Percentiles rank a stretch among this genome's conserved stretches.
Evolutionary conservation across 2,113 vertebrate genomes (phyloP).

Genomic region (Coreoperca whiteheadi): DNA sequence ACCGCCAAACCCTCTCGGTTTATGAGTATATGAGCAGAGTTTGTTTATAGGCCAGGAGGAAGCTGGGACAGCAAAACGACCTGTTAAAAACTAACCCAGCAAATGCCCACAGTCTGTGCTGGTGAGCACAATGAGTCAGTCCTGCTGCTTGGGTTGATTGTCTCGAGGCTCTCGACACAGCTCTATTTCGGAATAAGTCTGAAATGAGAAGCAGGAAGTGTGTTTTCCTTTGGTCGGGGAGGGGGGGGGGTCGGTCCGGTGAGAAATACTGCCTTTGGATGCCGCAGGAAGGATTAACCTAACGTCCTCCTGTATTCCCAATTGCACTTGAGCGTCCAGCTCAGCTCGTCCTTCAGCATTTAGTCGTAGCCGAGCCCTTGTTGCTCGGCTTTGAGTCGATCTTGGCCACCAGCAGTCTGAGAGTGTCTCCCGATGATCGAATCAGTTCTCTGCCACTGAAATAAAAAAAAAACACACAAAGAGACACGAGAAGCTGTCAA

Average conservation of each 20-base stretch:
- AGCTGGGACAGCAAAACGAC: constrained; percentile 37
- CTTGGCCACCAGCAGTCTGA: constrained; percentile 83
- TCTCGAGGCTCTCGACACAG: constrained; percentile 16
- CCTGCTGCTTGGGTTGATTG: constrained; percentile 30
- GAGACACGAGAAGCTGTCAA: background rate
- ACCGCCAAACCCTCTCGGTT: constrained; percentile 3
- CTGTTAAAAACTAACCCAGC: constrained; percentile 27
- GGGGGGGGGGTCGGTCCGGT: background rate
- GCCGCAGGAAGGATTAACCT: constrained; percentile 1
- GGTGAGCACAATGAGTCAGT: constrained; percentile 1
- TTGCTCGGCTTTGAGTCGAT: constrained; percentile 55
- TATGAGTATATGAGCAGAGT: constrained; percentile 18
- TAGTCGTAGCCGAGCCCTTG: constrained; percentile 55
- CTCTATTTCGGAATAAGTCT: background rate
- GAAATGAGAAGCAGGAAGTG: constrained; percentile 14
- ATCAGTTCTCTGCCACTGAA: constrained; percentile 84
- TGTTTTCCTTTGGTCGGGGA: constrained; percentile 37
- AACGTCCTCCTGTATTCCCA: constrained; percentile 18
- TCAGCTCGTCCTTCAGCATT: constrained; percentile 63
- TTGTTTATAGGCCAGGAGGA: constrained; percentile 43
- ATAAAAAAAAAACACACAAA: constrained; percentile 1
- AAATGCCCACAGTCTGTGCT: constrained; percentile 16
- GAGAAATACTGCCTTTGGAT: constrained; percentile 32
- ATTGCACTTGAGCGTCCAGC: constrained; percentile 17
- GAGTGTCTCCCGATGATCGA: constrained; percentile 76